A percentile compares a stretch with the other conserved stretches of the same genome.
phyloP scores from a whole-genome alignment of 2,113 vertebrate genomes.

The Pimephales promelas region DNA sequence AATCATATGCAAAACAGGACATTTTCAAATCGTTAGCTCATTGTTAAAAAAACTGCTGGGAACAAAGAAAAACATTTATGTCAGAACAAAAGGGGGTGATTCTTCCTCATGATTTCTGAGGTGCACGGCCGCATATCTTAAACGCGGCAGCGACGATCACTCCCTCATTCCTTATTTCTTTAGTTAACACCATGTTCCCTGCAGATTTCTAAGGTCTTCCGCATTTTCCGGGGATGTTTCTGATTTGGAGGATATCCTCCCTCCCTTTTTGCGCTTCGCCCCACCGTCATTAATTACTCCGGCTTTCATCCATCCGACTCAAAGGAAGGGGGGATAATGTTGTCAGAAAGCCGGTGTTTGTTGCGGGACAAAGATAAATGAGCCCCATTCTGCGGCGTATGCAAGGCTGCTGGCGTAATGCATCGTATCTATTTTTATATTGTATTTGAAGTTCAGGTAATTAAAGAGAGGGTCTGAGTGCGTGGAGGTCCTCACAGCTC shows the following conservation, averaged over 20 bases:
- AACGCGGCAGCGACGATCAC: constrained; percentile 18
- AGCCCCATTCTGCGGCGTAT: constrained; percentile 82
- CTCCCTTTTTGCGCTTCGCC: constrained; percentile 45
- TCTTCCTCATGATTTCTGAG: constrained; percentile 18
- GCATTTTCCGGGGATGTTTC: constrained; percentile 17
- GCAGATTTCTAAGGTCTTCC: constrained; percentile 38
- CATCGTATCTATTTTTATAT: constrained; percentile 89
- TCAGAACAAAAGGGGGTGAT: constrained; percentile 4
- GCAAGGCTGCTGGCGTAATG: constrained; percentile 88
- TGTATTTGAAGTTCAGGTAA: constrained; percentile 84
- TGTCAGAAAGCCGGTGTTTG: constrained; percentile 81
- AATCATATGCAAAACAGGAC: constrained; percentile 67
- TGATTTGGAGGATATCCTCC: constrained; percentile 16
- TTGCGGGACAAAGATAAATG: constrained; percentile 91
- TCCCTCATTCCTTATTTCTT: not conserved
- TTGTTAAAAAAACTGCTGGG: constrained; percentile 52
- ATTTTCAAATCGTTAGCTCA: constrained; percentile 64
- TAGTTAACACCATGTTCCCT: constrained; percentile 36
- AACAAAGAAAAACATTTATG: constrained; percentile 59
- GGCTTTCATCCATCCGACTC: constrained; percentile 62
- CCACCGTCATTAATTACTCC: constrained; percentile 68
- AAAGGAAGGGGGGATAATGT: constrained; percentile 77
- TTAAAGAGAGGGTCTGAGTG: constrained; percentile 85
- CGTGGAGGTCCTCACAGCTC: constrained; percentile 82
- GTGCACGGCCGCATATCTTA: constrained; percentile 11